phyloP scores from a whole-genome alignment of 2,797 vertebrate genomes.

The Margarornis squamiger region DNA sequence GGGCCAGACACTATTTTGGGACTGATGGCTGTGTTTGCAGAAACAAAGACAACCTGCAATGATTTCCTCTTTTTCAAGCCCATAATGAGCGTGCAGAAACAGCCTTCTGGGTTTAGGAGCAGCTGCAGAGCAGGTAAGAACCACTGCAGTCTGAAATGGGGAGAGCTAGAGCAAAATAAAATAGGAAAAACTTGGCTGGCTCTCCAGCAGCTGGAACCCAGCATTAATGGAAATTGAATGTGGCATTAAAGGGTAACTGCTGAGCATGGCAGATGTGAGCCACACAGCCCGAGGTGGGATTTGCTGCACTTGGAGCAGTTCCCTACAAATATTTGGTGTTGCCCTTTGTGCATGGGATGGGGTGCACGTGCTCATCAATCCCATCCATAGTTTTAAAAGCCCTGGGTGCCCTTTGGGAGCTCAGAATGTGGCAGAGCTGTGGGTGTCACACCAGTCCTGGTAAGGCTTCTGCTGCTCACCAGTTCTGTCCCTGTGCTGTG shows the following conservation, averaged over 20 bases:
- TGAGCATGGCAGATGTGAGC: not conserved
- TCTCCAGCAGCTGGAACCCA: not conserved
- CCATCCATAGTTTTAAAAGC: not conserved
- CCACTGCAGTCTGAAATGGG: not conserved
- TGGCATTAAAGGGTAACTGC: not conserved
- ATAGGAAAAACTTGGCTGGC: not conserved
- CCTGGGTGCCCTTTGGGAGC: accelerated
- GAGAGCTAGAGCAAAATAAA: not conserved
- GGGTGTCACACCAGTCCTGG: not conserved
- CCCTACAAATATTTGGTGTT: not conserved
- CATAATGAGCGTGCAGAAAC: not conserved
- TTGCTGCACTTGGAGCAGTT: not conserved
- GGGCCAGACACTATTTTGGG: accelerated
- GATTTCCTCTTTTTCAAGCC: not conserved
- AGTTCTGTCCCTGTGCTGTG: accelerated
- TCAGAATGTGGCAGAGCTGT: accelerated
- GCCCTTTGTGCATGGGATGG: accelerated
- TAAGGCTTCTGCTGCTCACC: not conserved
- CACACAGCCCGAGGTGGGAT: accelerated
- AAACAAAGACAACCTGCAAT: not conserved
- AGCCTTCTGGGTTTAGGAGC: not conserved
- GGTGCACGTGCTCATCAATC: accelerated
- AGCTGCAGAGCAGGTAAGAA: not conserved
- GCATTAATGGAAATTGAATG: not conserved
- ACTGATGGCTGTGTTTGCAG: not conserved